Base-by-base conservation (phyloP, 1,140 invertebrate species). In the Radopholus similis region DNA sequence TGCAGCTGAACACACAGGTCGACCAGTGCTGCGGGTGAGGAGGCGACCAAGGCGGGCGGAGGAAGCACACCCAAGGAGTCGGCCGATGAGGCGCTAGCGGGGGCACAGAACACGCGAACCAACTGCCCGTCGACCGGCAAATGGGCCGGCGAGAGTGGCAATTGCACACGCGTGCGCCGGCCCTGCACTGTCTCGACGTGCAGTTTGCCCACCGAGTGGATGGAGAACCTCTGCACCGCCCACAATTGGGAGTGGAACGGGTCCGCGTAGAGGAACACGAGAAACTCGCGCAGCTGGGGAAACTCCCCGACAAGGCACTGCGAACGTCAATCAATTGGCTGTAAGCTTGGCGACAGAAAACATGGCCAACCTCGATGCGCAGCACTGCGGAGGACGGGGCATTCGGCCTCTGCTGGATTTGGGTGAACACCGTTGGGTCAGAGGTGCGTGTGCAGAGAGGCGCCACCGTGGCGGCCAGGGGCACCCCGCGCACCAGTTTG, bases 161-260 rank as follows among this genome's bases (percentile, higher is more conserved):
- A n/a, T 5, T 21, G 76, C 28, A 75, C 71, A 13, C 73, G 74
- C 13, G 64, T 53, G 8, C 54, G 30, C 75, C 78, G 73, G n/a
- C 54, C 75, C 63, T 75, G 73, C 35, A 75, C 66, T 4, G 64
- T 56, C 28, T 74, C 47, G 5, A 76, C 51, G 54, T 78, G 68
- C 13, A 75, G 32, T 8, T 71, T 38, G 11, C 73, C 56, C 13
- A 64, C 34, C 11, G 73, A 55, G 59, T 75, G 73, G 15, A 75
- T n/a, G 23, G 72, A 38, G 57, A 75, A 30, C 15, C 62, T 28
- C 75, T 71, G 75, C 18, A 44, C 55, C n/a, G 76, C 64, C 5
- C 54, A 23, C 13, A 71, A 57, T n/a, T 58, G 23, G 30, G 32
- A 64, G 47, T 37, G 49, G 57, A 13, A 74, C 5, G 32, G 47